Base-by-base conservation (phyloP, 2,888 invertebrate species). In the Eupithecia centaureata region DNA sequence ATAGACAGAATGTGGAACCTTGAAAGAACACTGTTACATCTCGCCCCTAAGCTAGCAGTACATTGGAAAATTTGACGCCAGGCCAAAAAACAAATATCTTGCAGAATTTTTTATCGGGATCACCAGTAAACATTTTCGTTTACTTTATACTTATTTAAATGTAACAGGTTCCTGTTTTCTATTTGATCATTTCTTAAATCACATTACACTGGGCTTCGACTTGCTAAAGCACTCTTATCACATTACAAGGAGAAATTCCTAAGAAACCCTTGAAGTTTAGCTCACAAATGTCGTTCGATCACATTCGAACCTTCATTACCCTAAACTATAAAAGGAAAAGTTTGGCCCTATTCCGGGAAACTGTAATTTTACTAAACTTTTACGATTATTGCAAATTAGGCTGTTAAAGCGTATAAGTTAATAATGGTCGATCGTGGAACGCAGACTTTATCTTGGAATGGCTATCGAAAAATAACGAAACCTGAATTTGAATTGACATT, bases 301-400 rank as follows among this genome's bases (percentile, higher is more conserved):
- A 76, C 74, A 77, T 74, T 76, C 57, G 74, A 62, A 77, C 77
- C 77, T 76, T 78, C 77, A 80, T 80, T 79, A 81, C 64, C 74
- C 72, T 71, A 58, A 79, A 78, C 79, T 76, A 77, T 72, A 73
- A 78, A 81, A 71, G 75, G 70, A 70, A 78, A 80, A 80, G 76
- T 78, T 76, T 42, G 67, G 71, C 72, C 67, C 70, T 72, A 70
- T 77, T 77, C 59, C 58, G 68, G 68, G 67, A 57, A 76, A 74
- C 73, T 68, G 76, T 73, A 67, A 75, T 77, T 74, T 74, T 73
- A 76, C 72, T 73, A 66, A 78, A 78, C 74, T 75, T 75, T 80
- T 76, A 75, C 73, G 73, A 71, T 78, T 78, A 79, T 76, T 76
- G 75, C 76, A 76, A 75, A 79, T 76, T 74, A 75, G 72, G 58